Evolutionary conservation across 1,140 invertebrate species (phyloP), one percentile per base, ranked within the genome.

Genomic region (Drosophila hydei): DNA sequence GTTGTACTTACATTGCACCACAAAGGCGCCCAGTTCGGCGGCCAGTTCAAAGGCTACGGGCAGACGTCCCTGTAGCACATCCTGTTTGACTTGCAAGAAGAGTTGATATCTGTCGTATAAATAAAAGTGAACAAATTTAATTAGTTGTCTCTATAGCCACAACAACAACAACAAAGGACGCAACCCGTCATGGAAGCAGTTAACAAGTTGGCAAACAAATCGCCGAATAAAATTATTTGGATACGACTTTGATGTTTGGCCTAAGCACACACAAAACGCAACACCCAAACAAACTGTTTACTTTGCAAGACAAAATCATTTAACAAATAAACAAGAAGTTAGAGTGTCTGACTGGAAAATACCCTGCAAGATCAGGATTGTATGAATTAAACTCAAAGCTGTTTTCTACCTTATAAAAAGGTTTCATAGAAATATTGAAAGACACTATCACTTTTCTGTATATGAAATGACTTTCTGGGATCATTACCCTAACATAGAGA

Each of bases 71-170:
- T 97, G 97, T 14, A 98, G 93, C 73, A 99, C 96, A 91, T 99
- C 98, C 93, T 98, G 96, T 92, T 98, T 98, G 76, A 99, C 94
- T 94, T 99, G 98, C 45, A 99, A 94, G 91, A 98, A 98, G 92
- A 98, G 96, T 93, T 98, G 97, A 93, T 98, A 99, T 93, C 98
- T 99, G 79, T 25, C 8, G 42, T 7, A 30, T 50, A 63, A 61
- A 63, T 45, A 92, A 92, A 77, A 43, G 54, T 70, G 65, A 51
- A 79, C 62, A 75, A 76, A 80, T 83, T 76, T 80, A 68, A 89
- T 75, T 72, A 74, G 63, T 55, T 36, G 30, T 56, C 33, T 54
- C n/a, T 21, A 45, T 38, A 36, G 9, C 12, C 52, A 40, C 21
- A 58, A 48, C 67, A 65, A 43, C 21, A 54, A 62, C 63, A 64